These are phyloP conservation scores for Sminthurinus signatus DNA, from an alignment of 1,140 invertebrate genomes.

Conservation along the genomic window DNA sequence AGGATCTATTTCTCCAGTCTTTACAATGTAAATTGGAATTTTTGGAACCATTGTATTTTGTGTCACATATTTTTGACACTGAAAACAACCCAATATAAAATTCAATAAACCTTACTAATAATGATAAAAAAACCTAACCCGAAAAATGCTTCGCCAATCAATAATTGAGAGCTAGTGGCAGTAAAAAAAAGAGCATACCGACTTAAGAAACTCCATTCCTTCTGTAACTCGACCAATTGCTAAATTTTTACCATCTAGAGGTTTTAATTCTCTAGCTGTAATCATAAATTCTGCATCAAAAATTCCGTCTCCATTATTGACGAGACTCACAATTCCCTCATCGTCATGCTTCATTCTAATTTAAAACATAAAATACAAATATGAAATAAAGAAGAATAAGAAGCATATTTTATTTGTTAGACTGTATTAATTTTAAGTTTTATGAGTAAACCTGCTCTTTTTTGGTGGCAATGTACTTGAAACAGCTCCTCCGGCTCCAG, in stretches of 20 bases:
- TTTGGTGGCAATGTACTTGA: constrained; percentile 95
- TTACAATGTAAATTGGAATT: too few relatives aligned
- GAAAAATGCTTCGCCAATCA: too few relatives aligned
- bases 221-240: constrained; percentile 26
- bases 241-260: constrained; percentile 29
- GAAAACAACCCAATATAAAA: too few relatives aligned
- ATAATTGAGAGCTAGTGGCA: too few relatives aligned
- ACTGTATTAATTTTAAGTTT: not conserved
- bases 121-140: too few relatives aligned
- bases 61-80: too few relatives aligned
- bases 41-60: too few relatives aligned
- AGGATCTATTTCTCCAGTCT: too few relatives aligned
- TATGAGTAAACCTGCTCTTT: constrained; percentile 64
- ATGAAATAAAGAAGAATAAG: not conserved
- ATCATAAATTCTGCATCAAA: constrained; percentile 35
- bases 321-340: constrained; percentile 81
- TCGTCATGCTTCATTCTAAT: constrained; percentile 79
- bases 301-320: constrained; percentile 65
- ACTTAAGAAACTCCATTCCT: constrained; percentile 28
- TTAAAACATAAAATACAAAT: not conserved
- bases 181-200: too few relatives aligned
- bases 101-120: too few relatives aligned
- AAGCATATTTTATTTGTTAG: not conserved
- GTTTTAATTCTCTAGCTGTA: constrained; percentile 15
- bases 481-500: constrained; percentile 69